Evolutionary conservation across 2,797 vertebrate genomes (phyloP).

Genomic region (Eurystomus glaucurus): DNA sequence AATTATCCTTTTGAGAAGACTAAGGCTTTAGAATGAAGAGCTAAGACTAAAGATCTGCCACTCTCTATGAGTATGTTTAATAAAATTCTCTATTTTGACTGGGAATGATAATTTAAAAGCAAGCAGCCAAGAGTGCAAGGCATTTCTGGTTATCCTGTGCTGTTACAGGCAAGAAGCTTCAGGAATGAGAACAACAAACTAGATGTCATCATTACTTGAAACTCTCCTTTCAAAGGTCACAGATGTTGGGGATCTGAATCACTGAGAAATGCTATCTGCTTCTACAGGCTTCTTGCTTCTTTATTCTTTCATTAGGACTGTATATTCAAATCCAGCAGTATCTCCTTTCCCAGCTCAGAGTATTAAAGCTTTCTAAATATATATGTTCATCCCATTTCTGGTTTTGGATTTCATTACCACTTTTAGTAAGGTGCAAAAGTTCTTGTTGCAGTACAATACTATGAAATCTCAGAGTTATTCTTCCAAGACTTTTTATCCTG

Average conservation of each 20-base stretch:
- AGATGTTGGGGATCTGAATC: neutral
- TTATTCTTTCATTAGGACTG: neutral
- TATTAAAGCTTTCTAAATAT: neutral
- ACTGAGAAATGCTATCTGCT: neutral
- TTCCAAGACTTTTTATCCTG: neutral
- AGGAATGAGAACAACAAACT: neutral
- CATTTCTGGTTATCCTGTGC: slow-evolving; percentile 20
- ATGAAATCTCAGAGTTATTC: neutral
- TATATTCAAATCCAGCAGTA: neutral
- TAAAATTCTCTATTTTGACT: slow-evolving; percentile 9
- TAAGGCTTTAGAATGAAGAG: neutral
- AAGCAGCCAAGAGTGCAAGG: neutral
- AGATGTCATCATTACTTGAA: neutral
- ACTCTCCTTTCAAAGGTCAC: neutral
- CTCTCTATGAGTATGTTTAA: neutral
- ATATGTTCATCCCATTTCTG: neutral
- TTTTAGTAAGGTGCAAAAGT: neutral
- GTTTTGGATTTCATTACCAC: neutral
- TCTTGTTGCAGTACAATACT: neutral
- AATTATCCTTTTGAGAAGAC: slow-evolving; percentile 9
- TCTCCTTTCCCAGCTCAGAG: neutral
- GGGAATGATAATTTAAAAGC: slow-evolving; percentile 32
- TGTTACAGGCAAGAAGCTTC: neutral
- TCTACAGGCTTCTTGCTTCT: neutral
- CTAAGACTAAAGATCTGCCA: neutral